Evolutionary conservation across 1,140 invertebrate species (phyloP), one percentile per base, ranked within the genome.

Genomic region (Pinna nobilis): DNA sequence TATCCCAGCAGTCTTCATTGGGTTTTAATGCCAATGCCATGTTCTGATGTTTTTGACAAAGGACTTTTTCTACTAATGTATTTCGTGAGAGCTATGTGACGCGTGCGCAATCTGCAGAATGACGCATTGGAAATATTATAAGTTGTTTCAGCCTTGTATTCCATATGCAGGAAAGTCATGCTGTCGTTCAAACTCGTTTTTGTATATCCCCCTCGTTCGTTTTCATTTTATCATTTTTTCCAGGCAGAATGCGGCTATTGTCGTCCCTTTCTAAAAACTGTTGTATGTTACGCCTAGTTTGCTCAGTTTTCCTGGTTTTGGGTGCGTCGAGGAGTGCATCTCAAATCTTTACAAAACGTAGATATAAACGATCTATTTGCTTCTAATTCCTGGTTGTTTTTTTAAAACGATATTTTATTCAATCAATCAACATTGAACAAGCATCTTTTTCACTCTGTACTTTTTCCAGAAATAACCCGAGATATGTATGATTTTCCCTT

Each of bases 41-140:
- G 25, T 72, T 69, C 23, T 77, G 70, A 44, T 77, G 69, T 49
- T 68, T 72, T 44, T 32, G 44, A n/a, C 70, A 69, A 4, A 74
- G 37, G 35, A 1, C 49, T 61, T 25, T 74, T 68, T 55, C 65
- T 55, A n/a, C 2, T n/a, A 2, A 60, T 73, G 18, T 11, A 59
- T 47, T 37, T 53, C 6, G 49, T 47, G 28, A 49, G 13, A 3
- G 39, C 13, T 18, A 69, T 50, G 37, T 69, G 30, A 13, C 57
- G 68, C 35, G 65, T 49, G 9, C 37, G 20, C 13, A 55, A 23
- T 15, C 66, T 9, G 28, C 20, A 53, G 9, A 74, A 57, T 15
- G 59, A 63, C 11, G 60, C 23, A n/a, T 49, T 18, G 18, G 30
- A 60, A 39, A 73, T 66, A 39, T 51, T 60, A 6, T 55, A 13